Conservation (phyloP, 2,113 vertebrate species). For the Nymphicus hollandicus region DNA sequence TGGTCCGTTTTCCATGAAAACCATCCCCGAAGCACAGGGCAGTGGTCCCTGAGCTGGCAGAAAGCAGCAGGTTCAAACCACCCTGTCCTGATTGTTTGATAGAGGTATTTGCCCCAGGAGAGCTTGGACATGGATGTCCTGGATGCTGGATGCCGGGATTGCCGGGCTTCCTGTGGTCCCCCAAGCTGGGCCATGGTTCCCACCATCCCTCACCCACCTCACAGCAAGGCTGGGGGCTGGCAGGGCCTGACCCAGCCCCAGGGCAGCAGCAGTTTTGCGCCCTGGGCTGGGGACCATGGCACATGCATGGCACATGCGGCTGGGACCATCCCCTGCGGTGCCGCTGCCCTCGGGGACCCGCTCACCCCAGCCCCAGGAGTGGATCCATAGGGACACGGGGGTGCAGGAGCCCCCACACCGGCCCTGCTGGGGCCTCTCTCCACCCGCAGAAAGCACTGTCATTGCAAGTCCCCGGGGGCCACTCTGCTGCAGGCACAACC, state of each 20-base stretch:
- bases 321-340: neutral
- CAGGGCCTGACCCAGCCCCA: neutral
- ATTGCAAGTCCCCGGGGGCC: neutral
- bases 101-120: neutral
- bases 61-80: neutral
- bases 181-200: neutral
- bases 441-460: neutral
- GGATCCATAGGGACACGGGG: fast-evolving
- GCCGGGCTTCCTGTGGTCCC: fast-evolving
- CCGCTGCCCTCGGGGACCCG: neutral
- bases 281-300: neutral
- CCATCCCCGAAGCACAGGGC: neutral
- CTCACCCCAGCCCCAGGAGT: fast-evolving
- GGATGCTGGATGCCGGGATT: fast-evolving
- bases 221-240: too few relatives aligned
- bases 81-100: too few relatives aligned
- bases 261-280: neutral
- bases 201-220: neutral
- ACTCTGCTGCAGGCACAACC: neutral
- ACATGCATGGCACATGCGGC: neutral
- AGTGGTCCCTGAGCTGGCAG: neutral
- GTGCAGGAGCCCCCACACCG: neutral
- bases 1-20: neutral
- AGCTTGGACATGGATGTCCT: neutral
- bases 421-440: neutral